phyloP scores from a whole-genome alignment of 2,888 invertebrate genomes.

The Pheosia tremula region DNA sequence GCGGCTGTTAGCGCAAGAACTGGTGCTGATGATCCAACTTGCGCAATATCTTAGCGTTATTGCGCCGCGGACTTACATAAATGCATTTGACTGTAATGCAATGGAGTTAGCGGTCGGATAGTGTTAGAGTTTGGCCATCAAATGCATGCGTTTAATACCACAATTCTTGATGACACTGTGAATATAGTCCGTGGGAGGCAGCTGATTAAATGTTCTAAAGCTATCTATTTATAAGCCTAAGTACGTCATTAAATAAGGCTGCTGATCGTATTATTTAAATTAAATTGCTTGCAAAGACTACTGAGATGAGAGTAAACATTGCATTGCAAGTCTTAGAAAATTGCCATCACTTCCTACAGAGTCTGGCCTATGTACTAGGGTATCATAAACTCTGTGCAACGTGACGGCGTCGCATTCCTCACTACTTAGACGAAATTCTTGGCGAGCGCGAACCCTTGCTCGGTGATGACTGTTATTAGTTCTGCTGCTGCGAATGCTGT shows the following conservation, averaged over 20 bases:
- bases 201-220: too few relatives aligned
- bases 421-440: neutral
- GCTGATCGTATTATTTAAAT: too few relatives aligned
- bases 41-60: constrained; percentile 71
- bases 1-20: constrained; percentile 29
- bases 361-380: neutral
- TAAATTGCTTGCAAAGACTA: too few relatives aligned
- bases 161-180: too few relatives aligned
- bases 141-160: neutral
- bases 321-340: neutral
- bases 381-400: constrained; percentile 3
- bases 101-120: constrained; percentile 27
- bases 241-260: too few relatives aligned
- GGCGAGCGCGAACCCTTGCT: neutral
- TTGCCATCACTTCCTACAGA: neutral
- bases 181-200: too few relatives aligned
- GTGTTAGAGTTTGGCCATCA: neutral
- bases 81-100: constrained; percentile 52
- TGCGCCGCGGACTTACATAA: constrained; percentile 60
- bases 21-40: constrained; percentile 73
- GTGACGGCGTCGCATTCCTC: constrained; percentile 5
- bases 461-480: neutral
- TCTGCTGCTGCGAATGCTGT: neutral
- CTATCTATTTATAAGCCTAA: too few relatives aligned
- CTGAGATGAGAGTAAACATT: too few relatives aligned